Evolutionary conservation across 2,797 vertebrate species (phyloP).

Genomic region (Mareca penelope): DNA sequence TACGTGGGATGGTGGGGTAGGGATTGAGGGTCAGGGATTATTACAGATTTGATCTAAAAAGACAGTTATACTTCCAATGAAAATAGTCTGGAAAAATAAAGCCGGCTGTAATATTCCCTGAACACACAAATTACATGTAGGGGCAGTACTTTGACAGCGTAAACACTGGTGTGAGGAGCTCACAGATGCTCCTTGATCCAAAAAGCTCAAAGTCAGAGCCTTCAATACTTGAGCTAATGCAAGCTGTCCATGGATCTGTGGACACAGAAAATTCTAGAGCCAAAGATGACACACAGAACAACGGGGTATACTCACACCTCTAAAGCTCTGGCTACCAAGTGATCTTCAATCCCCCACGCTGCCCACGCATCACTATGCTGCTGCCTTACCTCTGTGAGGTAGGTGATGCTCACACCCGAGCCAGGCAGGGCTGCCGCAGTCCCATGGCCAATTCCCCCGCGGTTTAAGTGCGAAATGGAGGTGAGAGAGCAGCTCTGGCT

Average conservation of each 20-base stretch:
- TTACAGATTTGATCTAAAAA: fast-evolving
- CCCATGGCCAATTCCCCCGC: background rate
- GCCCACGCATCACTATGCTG: fast-evolving
- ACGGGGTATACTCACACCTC: fast-evolving
- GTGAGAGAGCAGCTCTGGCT: background rate
- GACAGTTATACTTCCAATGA: background rate
- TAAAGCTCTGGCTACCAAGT: background rate
- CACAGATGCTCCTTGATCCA: background rate
- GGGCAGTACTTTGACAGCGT: fast-evolving
- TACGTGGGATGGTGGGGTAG: too few species aligned
- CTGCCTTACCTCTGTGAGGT: constrained; percentile 1
- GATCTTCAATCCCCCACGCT: fast-evolving
- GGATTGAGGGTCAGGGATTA: background rate
- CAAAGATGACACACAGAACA: background rate
- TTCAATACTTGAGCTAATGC: background rate
- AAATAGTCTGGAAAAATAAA: background rate
- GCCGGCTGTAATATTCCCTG: background rate
- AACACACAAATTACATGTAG: too few species aligned
- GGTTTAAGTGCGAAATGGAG: background rate
- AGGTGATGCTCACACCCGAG: background rate
- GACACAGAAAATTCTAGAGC: background rate
- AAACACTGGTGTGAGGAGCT: background rate
- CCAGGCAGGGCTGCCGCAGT: fast-evolving
- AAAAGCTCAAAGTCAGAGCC: background rate
- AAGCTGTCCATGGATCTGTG: background rate